Evolutionary conservation across 2,888 invertebrate genomes (phyloP).

Genomic region (Leucoma salicis): DNA sequence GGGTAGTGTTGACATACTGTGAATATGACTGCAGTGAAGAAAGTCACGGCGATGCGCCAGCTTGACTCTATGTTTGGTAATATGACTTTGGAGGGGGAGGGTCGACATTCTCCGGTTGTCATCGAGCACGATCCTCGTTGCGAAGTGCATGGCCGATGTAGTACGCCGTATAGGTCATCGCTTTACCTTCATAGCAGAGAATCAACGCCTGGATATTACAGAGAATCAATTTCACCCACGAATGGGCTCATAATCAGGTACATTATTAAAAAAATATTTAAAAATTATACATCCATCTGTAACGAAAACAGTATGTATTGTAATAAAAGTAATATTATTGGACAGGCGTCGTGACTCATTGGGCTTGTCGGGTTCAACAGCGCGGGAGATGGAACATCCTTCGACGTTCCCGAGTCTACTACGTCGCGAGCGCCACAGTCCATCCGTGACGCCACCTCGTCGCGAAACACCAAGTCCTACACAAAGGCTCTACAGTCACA

Average conservation of each 20-base stretch:
- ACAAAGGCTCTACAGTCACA: conserved; percentile 54
- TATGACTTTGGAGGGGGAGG: conserved; percentile 81
- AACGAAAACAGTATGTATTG: conserved; percentile 14
- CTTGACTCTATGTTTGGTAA: conserved; percentile 88
- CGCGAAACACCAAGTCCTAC: conserved; percentile 76
- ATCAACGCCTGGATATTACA: conserved; percentile 81
- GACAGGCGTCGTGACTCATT: conserved; percentile 83
- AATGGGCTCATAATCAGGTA: conserved; percentile 75
- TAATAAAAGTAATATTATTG: conserved; percentile 28
- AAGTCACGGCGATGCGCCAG: conserved; percentile 86
- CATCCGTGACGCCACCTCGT: conserved; percentile 71
- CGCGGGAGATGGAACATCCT: conserved; percentile 85
- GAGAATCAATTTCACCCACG: conserved; percentile 76
- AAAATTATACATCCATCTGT: conserved; percentile 14
- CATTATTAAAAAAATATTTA: conserved; percentile 7
- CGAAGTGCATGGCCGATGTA: conserved; percentile 85
- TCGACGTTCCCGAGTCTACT: conserved; percentile 87
- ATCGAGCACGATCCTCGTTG: conserved; percentile 84
- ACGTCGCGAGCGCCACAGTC: conserved; percentile 81
- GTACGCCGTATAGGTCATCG: conserved; percentile 69
- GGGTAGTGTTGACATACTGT: conserved; percentile 37
- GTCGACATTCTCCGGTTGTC: conserved; percentile 67
- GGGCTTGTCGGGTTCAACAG: conserved; percentile 81
- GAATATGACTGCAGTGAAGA: conserved; percentile 80
- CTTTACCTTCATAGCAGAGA: conserved; percentile 74